Evolutionary conservation across 2,113 vertebrate species (phyloP).

Genomic region (Pseudonaja textilis): DNA sequence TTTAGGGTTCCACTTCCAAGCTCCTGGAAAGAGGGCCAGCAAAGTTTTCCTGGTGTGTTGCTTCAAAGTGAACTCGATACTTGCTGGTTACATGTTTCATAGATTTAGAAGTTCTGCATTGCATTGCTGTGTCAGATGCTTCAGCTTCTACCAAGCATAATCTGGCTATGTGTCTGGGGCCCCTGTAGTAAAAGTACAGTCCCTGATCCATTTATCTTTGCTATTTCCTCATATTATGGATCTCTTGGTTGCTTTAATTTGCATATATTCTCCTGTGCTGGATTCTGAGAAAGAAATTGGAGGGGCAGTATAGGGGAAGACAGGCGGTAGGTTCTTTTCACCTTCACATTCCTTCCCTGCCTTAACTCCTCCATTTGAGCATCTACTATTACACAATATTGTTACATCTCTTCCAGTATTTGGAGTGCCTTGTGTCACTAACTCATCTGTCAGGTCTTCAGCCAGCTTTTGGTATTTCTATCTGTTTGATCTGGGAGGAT

Average conservation of each 20-base stretch:
- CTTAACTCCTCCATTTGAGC: not conserved
- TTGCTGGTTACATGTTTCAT: not conserved
- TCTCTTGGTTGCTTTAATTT: not conserved
- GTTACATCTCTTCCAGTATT: not conserved
- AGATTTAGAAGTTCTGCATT: not conserved
- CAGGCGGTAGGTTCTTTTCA: not conserved
- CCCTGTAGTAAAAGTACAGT: not conserved
- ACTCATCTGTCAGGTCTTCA: not conserved
- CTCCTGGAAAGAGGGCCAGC: not conserved
- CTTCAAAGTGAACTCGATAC: not conserved
- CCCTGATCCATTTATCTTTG: not conserved
- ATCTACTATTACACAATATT: not conserved
- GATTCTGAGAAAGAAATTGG: not conserved
- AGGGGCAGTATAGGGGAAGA: not conserved
- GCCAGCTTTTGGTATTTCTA: not conserved
- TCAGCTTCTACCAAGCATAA: not conserved
- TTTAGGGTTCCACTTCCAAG: not conserved
- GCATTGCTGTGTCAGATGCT: not conserved
- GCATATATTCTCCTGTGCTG: not conserved
- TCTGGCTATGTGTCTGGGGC: not conserved
- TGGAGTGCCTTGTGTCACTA: not conserved
- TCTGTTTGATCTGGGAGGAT: too few species aligned
- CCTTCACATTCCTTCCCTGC: not conserved
- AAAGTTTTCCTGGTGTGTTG: not conserved
- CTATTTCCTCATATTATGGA: not conserved